Evolutionary conservation across 2,113 vertebrate species (phyloP).

Genomic region (Dunckerocampus dactyliophorus): DNA sequence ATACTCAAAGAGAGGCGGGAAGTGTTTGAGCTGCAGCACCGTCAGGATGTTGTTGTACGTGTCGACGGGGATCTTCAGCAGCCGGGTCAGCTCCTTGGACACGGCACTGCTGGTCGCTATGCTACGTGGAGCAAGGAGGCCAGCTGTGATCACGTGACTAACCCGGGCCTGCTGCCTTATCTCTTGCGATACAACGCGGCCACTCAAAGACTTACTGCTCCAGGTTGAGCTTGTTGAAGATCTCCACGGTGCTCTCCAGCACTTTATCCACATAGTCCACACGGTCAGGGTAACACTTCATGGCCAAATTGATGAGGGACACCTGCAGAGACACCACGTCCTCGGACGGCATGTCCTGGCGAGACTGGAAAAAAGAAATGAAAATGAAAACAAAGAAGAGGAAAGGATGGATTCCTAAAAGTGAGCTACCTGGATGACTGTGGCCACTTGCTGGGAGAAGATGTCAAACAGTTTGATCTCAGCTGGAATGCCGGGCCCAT

Average conservation of each 20-base stretch:
- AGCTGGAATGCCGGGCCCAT: conserved; percentile 93
- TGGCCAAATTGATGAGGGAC: conserved; percentile 96
- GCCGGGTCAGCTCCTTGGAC: conserved; percentile 94
- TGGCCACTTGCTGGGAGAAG: conserved; percentile 98
- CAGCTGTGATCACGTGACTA: neutral
- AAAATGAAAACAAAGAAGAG: neutral
- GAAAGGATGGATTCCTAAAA: no score
- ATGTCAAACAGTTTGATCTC: conserved; percentile 99
- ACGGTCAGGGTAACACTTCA: conserved; percentile 97
- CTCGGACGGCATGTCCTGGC: conserved; percentile 98
- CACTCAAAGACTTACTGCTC: conserved; percentile 83
- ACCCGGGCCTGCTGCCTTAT: neutral
- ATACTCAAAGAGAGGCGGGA: conserved; percentile 95
- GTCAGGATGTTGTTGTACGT: conserved; percentile 96
- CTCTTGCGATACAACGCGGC: neutral
- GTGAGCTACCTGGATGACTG: conserved; percentile 87
- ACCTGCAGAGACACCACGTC: conserved; percentile 97
- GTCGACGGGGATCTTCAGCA: conserved; percentile 96
- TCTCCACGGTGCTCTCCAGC: conserved; percentile 95
- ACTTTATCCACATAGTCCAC: conserved; percentile 99
- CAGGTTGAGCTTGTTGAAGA: conserved; percentile 97
- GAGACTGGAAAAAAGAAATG: conserved; percentile 74
- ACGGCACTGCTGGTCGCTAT: conserved; percentile 98
- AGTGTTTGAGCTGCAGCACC: conserved; percentile 93
- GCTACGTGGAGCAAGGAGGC: conserved; percentile 49